A percentile compares a stretch with the other conserved stretches of the same genome.
These are phyloP conservation scores for Chaunax sp. DNA, from an alignment of 2,797 vertebrate genomes.

Conservation along the genomic window DNA sequence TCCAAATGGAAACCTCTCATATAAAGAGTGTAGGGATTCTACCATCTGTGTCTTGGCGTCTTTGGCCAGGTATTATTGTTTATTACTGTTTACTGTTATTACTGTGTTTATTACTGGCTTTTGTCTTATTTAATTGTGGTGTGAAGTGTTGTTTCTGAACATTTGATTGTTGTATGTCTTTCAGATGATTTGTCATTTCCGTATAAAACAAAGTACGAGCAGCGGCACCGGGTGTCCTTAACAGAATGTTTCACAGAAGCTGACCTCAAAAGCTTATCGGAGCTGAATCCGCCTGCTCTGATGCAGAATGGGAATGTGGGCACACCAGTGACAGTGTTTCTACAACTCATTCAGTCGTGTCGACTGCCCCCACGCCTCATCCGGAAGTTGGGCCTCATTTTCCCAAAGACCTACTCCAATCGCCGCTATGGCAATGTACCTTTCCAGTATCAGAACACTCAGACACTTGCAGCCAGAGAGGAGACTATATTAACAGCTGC, in stretches of 20 bases:
- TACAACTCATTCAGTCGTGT: slow-evolving; percentile 93
- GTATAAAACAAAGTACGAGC: slow-evolving; percentile 83
- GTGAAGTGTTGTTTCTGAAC: background rate
- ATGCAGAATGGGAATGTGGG: slow-evolving; percentile 96
- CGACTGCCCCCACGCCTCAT: slow-evolving; percentile 91
- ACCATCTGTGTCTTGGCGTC: background rate
- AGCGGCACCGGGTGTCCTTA: slow-evolving; percentile 63
- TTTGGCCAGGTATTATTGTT: background rate
- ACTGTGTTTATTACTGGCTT: background rate
- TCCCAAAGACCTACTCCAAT: slow-evolving; percentile 88
- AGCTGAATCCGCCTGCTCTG: slow-evolving; percentile 91
- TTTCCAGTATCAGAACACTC: slow-evolving; percentile 84
- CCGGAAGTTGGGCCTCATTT: slow-evolving; percentile 89
- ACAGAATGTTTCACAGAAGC: slow-evolving; percentile 81
- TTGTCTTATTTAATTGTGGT: background rate
- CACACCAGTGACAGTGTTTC: slow-evolving; percentile 89
- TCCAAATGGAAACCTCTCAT: background rate
- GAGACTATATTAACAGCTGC: slow-evolving; percentile 89
- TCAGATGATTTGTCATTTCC: slow-evolving; percentile 81
- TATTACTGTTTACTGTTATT: background rate
- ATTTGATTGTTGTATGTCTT: slow-evolving; percentile 4
- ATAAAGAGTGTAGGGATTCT: background rate
- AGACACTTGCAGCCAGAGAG: slow-evolving; percentile 72
- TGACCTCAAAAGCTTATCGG: slow-evolving; percentile 86
- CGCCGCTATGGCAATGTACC: slow-evolving; percentile 93